These are phyloP conservation scores for Characodon lateralis DNA, from an alignment of 2,797 vertebrate species.

Conservation along the genomic window DNA sequence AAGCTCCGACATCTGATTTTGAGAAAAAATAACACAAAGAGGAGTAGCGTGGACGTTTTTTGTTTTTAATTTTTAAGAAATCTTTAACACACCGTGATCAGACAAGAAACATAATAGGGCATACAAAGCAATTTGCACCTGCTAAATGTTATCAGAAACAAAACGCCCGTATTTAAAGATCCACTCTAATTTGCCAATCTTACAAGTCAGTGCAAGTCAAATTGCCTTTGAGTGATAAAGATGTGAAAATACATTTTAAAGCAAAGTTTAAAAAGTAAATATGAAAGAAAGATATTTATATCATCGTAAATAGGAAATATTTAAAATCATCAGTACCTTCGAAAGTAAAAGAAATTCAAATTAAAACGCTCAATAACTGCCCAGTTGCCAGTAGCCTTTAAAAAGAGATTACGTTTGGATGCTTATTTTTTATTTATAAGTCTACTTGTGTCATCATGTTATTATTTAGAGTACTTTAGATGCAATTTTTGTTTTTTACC, in stretches of 20 bases:
- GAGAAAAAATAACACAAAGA: fast-evolving
- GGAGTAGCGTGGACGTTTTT: no score
- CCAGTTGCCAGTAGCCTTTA: not conserved
- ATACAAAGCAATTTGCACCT: not conserved
- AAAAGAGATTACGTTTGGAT: not conserved
- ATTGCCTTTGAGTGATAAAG: not conserved
- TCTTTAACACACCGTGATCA: not conserved
- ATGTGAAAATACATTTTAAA: not conserved
- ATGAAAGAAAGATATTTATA: not conserved
- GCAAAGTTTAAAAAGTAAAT: no score
- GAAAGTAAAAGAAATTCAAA: not conserved
- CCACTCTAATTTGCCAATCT: not conserved
- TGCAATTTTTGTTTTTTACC: not conserved
- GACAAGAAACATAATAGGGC: not conserved
- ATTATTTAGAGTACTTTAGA: not conserved
- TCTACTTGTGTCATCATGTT: not conserved
- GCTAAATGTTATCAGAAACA: not conserved
- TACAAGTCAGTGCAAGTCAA: not conserved
- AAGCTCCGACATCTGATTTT: constrained; percentile 28
- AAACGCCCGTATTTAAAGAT: not conserved
- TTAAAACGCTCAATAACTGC: not conserved
- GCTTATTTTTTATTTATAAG: no score
- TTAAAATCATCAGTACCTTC: not conserved
- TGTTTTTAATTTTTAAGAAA: not conserved
- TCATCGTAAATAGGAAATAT: not conserved